phyloP scores from a whole-genome alignment of 2,888 invertebrate genomes.

The Mesopsocus fuscifrons region DNA sequence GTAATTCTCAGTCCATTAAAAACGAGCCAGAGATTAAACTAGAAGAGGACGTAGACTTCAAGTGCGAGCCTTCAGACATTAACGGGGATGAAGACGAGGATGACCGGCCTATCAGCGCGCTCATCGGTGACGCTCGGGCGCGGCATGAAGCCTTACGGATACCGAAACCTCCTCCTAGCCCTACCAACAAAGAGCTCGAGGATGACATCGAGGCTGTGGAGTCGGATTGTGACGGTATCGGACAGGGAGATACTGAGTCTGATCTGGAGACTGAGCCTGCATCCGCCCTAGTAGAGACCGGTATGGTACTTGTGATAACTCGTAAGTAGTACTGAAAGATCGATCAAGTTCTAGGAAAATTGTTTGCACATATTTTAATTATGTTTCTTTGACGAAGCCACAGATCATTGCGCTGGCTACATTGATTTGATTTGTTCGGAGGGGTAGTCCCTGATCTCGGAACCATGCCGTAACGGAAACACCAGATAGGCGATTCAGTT shows the following conservation, averaged over 20 bases:
- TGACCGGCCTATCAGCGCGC: slow-evolving; percentile 3
- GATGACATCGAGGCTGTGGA: neutral
- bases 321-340: no score
- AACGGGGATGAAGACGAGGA: slow-evolving; percentile 3
- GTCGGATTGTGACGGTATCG: neutral
- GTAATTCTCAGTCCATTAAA: neutral
- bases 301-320: no score
- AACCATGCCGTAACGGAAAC: no score
- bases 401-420: no score
- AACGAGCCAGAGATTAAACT: neutral
- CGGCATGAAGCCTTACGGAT: no score
- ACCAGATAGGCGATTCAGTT: no score
- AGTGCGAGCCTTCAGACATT: neutral
- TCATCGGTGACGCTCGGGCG: neutral
- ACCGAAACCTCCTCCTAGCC: neutral
- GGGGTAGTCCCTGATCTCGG: no score
- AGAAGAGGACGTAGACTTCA: neutral
- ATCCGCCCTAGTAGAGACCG: neutral
- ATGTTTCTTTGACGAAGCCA: no score
- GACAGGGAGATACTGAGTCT: neutral
- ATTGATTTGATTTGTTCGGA: no score
- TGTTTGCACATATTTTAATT: no score
- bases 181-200: neutral
- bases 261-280: neutral
- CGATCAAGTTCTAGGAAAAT: no score